Conservation (phyloP, 2,113 vertebrate species). For the Austrofundulus limnaeus region DNA sequence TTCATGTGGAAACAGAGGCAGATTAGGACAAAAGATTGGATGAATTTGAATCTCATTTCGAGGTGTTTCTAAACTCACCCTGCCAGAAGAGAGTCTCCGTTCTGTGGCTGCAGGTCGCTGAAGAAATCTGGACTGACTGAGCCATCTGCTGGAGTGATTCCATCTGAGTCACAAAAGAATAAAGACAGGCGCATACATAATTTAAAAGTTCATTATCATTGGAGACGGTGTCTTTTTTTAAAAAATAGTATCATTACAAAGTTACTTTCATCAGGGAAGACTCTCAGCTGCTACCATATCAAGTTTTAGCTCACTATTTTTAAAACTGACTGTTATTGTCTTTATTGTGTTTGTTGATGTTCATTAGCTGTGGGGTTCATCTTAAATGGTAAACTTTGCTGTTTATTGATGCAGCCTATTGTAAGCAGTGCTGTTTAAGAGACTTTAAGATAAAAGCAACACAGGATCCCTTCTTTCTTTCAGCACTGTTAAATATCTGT, state of each 20-base stretch:
- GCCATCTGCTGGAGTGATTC: slow-evolving; percentile 87
- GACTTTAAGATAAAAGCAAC: not conserved
- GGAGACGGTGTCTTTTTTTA: not conserved
- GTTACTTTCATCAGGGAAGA: too few species aligned
- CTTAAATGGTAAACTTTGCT: too few species aligned
- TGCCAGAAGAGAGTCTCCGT: slow-evolving; percentile 80
- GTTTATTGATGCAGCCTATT: too few species aligned
- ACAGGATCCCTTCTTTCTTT: not conserved
- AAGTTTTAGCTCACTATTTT: too few species aligned
- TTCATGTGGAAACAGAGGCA: not conserved
- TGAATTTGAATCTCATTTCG: too few species aligned
- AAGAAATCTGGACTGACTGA: slow-evolving; percentile 91
- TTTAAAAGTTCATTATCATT: not conserved
- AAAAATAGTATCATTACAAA: too few species aligned
- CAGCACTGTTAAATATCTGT: not conserved
- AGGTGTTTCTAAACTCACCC: slow-evolving; percentile 41
- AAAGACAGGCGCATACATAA: not conserved
- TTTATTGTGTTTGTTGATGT: too few species aligned
- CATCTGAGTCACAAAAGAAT: slow-evolving; percentile 78
- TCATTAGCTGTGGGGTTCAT: too few species aligned
- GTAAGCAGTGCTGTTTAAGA: too few species aligned
- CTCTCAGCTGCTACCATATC: too few species aligned
- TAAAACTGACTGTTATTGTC: too few species aligned
- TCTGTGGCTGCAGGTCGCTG: slow-evolving; percentile 83
- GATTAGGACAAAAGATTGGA: not conserved